Base-by-base conservation (phyloP, 2,797 vertebrate genomes). In the Anas flavirostris region DNA sequence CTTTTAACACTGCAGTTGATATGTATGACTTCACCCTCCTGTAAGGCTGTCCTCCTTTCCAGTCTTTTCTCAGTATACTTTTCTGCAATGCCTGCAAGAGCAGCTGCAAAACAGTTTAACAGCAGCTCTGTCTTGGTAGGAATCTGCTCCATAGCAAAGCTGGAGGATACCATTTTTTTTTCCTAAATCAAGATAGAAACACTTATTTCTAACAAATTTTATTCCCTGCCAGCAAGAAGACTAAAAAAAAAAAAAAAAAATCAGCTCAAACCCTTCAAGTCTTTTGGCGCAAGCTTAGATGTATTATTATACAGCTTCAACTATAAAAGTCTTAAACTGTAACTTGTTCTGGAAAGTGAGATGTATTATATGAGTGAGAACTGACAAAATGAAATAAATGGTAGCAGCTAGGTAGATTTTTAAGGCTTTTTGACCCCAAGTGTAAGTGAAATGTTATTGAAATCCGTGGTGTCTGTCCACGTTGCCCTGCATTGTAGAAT, bases 41-140 rank as follows among this genome's bases (percentile, higher is more conserved):
- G 31, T 83, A 81, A 82, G 41, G 25, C 14, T 88, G 90, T 89
- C 88, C 89, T 72, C 56, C 41, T 94, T 93, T 92, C 26, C 43
- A 43, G 16, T 78, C 53, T 95, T 72, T 91, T 95, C 58, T 28
- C 41, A 23, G 31, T n/a, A 22, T 29, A 8, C 56, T 80, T 82
- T 33, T 16, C 53, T 94, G 64, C 64, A 91, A 4, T 78, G 66
- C 33, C 62, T 92, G 48, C 73, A 86, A 83, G 62, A 68, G 50
- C 39, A 81, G 76, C 79, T 94, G 79, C 69, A 78, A 82, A 93
- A 44, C 28, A 73, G 18, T 19, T 58, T 55, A 90, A 75, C 1
- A 8, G 23, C 68, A 72, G 37, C 37, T 94, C 93, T 23, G 48
- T 48, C 56, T 52, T 90, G n/a, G 67, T 86, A 69, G 19, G 43